Base-by-base conservation (phyloP, 2,113 vertebrate genomes). In the Tichodroma muraria region DNA sequence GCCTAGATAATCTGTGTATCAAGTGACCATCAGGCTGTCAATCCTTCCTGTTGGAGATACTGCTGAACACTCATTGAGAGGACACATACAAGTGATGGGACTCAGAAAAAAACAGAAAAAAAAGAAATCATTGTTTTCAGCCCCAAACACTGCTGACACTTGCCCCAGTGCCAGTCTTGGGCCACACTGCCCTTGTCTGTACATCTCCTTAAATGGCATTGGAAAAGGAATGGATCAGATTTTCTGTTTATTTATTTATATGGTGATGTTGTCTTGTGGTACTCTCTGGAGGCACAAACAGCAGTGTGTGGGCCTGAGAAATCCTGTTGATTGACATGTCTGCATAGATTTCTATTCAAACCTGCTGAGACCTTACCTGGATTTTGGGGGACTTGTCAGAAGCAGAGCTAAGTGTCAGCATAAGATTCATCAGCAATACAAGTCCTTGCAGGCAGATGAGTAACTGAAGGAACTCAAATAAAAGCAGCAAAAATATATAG, bases 391-490 rank as follows among this genome's bases (percentile, higher is more conserved):
- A 78, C 38, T 85, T 94, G 72, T 77, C 49, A 95, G 80, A 91
- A 91, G 42, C 30, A 85, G 80, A 93, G 31, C 23, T 94, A 42
- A 88, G 59, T 2, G 1, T 85, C 66, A 90, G 4, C 16, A 6
- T 24, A 45, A 94, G 31, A 85, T 69, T 85, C 50, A 59, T 80
- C 54, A 54, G 45, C 42, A 80, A 24, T 59, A n/a, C 92, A 91
- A 93, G 93, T 94, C 71, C 79, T 89, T 47, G 88, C 93, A 93
- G 59, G 94, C 56, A 91, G 73, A 49, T 66, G 72, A 86, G 56
- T 50, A 90, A 63, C 45, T 63, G 66, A 69, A 77, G 70, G 47
- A 85, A 73, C 28, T 83, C 56, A 70, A 79, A 80, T 57, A 92
- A 85, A 85, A 88, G 50, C 33, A 85, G 40, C 13, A 91, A 83